Conservation (phyloP, 2,797 vertebrate species). For the Arctocebus calabarensis region DNA sequence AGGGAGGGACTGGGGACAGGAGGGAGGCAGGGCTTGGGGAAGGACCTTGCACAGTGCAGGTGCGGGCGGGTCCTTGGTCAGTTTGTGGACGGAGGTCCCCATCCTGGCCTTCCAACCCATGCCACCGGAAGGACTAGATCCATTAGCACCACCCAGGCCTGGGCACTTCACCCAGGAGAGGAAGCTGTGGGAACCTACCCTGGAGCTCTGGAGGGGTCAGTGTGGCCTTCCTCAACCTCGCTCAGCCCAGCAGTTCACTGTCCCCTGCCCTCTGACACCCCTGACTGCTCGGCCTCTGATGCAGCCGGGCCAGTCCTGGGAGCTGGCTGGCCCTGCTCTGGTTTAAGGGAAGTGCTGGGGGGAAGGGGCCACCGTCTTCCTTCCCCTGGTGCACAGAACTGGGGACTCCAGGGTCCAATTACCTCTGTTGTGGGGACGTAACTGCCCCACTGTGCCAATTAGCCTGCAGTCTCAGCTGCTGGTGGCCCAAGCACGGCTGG, state of each 20-base stretch:
- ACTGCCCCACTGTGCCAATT: conserved; percentile 33
- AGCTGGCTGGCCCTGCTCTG: background rate
- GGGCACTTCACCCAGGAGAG: background rate
- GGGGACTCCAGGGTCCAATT: conserved; percentile 66
- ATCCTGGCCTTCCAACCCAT: rapidly evolving
- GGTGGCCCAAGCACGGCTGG: background rate
- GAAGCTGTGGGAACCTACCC: background rate
- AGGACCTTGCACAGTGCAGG: no score
- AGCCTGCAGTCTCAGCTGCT: background rate
- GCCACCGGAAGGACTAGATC: background rate
- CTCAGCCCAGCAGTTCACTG: no score
- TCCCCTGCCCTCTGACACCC: no score
- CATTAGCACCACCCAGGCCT: rapidly evolving
- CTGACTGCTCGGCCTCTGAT: rapidly evolving
- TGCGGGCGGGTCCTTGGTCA: rapidly evolving
- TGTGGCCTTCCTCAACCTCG: background rate
- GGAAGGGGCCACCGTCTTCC: background rate
- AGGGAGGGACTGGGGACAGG: rapidly evolving
- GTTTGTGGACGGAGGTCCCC: rapidly evolving
- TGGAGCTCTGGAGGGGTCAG: rapidly evolving
- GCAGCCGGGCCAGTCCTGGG: background rate
- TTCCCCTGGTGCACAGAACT: rapidly evolving
- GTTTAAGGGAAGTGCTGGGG: background rate
- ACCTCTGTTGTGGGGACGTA: rapidly evolving
- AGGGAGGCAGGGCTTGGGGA: no score